phyloP scores from a whole-genome alignment of 1,140 invertebrate species.

The Hypothenemus hampei region DNA sequence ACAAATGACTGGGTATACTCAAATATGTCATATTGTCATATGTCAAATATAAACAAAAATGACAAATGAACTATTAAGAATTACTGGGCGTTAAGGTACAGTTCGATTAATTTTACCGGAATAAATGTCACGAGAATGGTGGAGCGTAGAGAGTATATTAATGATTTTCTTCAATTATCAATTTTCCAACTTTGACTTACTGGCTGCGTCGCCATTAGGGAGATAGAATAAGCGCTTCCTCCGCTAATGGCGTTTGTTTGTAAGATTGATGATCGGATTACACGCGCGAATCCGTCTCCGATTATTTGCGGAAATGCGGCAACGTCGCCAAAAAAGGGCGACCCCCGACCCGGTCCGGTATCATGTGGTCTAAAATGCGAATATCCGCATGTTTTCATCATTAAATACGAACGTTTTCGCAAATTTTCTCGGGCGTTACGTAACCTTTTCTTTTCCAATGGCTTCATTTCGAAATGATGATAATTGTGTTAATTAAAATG shows the following conservation, averaged over 20 bases:
- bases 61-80: too few species aligned
- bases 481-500: slow-evolving; percentile 1
- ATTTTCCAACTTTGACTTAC: slow-evolving; percentile 35
- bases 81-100: too few species aligned
- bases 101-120: slow-evolving; percentile 21
- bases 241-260: slow-evolving; percentile 33
- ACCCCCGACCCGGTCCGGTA: slow-evolving; percentile 7
- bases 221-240: slow-evolving; percentile 31
- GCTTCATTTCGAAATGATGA: too few species aligned
- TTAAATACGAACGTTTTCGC: too few species aligned
- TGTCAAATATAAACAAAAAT: too few species aligned
- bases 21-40: too few species aligned
- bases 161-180: slow-evolving; percentile 30
- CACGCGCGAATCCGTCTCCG: slow-evolving; percentile 29
- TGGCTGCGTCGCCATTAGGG: slow-evolving; percentile 31
- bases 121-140: too few species aligned
- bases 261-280: slow-evolving; percentile 37
- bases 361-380: slow-evolving; percentile 8
- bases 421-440: too few species aligned
- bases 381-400: background rate
- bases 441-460: too few species aligned
- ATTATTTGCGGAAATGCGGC: slow-evolving; percentile 24
- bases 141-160: slow-evolving; percentile 28
- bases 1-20: too few species aligned
- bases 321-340: slow-evolving; percentile 11